Conservation (phyloP, 2,797 vertebrate genomes). For the Lepilemur ruficaudatus region DNA sequence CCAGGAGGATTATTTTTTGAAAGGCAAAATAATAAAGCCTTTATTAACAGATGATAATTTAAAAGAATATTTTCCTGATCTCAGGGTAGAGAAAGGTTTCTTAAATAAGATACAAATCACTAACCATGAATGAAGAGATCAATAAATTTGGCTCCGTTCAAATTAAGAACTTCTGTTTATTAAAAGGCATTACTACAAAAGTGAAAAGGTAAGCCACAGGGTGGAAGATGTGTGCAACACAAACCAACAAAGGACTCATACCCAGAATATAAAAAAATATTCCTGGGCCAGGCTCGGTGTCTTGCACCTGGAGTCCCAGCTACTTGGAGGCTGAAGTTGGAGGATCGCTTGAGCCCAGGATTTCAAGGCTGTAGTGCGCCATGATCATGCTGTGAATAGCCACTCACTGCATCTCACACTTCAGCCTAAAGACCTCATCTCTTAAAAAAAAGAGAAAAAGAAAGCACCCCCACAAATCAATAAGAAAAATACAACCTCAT, state of each 20-base stretch:
- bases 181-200: background rate
- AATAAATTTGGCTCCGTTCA: background rate
- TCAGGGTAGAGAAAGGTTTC: background rate
- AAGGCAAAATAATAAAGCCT: background rate
- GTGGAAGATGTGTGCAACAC: background rate
- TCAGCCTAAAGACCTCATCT: background rate
- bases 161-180: background rate
- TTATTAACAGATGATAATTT: background rate
- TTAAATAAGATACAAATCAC: slow-evolving; percentile 25
- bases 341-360: background rate
- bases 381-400: background rate
- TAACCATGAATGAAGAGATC: background rate
- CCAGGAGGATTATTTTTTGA: background rate
- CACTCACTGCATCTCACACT: background rate
- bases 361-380: background rate
- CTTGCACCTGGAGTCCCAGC: too few relatives aligned
- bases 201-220: background rate
- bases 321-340: background rate
- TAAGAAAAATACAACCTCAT: background rate
- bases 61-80: background rate
- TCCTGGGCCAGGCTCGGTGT: background rate
- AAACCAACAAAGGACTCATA: background rate
- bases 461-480: background rate
- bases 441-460: background rate
- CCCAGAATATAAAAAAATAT: background rate